A percentile compares a stretch with the other conserved stretches of the same genome.
Conservation (phyloP, 2,797 vertebrate genomes). For the Enteromius anoplus region DNA sequence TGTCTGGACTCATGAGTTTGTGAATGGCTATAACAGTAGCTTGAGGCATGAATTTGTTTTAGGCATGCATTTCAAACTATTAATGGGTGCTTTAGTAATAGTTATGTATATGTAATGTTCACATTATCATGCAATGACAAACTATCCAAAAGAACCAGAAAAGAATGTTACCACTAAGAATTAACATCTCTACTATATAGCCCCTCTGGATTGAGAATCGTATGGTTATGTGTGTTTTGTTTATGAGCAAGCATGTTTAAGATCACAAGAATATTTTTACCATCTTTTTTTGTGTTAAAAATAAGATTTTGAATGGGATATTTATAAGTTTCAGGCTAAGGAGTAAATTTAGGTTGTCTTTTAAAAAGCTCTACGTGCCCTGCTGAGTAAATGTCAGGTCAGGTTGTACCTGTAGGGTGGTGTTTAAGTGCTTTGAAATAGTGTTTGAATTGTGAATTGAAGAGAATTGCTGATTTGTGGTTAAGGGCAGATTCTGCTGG, state of each 20-base stretch:
- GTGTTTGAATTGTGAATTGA: conserved; percentile 18
- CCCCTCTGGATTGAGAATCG: neutral
- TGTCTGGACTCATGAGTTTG: neutral
- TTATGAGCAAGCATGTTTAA: neutral
- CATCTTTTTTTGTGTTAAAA: neutral
- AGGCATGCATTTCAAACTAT: neutral
- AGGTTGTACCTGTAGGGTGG: neutral
- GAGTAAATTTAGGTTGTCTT: neutral
- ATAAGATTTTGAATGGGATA: neutral
- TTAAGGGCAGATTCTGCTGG: conserved; percentile 32
- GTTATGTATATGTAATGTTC: neutral
- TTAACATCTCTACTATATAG: neutral
- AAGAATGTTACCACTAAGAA: neutral
- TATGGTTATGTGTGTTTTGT: neutral
- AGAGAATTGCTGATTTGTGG: conserved; percentile 24
- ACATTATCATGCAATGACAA: neutral
- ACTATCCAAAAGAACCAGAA: neutral
- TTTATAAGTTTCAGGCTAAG: neutral
- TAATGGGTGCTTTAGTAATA: neutral
- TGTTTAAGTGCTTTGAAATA: neutral
- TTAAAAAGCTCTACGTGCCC: neutral
- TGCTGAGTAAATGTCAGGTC: conserved; percentile 10
- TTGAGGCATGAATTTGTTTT: neutral
- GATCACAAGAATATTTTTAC: neutral
- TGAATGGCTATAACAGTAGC: neutral